Evolutionary conservation across 2,113 vertebrate genomes (phyloP).

Genomic region (Meleagris gallopavo): DNA sequence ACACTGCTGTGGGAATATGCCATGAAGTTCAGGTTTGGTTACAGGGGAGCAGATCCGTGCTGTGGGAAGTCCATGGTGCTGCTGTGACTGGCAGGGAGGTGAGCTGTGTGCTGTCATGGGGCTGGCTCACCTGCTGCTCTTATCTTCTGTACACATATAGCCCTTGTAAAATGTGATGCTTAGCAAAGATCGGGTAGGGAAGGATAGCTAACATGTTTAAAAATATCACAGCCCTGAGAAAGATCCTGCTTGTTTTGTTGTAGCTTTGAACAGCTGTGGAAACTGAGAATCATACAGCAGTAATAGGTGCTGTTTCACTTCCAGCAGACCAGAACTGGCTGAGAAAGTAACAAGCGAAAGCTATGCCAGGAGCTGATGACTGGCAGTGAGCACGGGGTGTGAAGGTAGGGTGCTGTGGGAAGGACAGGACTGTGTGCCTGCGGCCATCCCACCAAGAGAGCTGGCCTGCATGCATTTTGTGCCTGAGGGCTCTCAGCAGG

Average conservation of each 20-base stretch:
- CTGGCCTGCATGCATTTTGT: background rate
- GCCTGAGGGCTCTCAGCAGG: background rate
- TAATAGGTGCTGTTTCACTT: accelerated
- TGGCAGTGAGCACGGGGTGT: background rate
- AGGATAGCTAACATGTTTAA: background rate
- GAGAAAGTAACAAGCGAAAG: background rate
- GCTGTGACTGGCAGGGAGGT: accelerated
- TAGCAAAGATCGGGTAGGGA: background rate
- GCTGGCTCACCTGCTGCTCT: background rate
- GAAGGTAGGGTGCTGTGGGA: background rate
- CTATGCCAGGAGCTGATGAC: background rate
- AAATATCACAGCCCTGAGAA: background rate
- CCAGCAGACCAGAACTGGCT: background rate
- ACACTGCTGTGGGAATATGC: background rate
- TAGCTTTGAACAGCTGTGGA: background rate
- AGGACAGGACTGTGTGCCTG: accelerated
- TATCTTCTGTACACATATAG: accelerated
- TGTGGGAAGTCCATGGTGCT: accelerated
- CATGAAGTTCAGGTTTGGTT: background rate
- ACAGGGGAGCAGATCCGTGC: background rate
- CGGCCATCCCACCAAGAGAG: accelerated
- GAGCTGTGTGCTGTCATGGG: background rate
- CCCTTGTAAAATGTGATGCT: background rate
- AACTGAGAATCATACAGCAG: background rate
- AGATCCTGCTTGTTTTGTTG: background rate